Conservation (phyloP, 2,888 invertebrate species). For the Chelonus formosanus region DNA sequence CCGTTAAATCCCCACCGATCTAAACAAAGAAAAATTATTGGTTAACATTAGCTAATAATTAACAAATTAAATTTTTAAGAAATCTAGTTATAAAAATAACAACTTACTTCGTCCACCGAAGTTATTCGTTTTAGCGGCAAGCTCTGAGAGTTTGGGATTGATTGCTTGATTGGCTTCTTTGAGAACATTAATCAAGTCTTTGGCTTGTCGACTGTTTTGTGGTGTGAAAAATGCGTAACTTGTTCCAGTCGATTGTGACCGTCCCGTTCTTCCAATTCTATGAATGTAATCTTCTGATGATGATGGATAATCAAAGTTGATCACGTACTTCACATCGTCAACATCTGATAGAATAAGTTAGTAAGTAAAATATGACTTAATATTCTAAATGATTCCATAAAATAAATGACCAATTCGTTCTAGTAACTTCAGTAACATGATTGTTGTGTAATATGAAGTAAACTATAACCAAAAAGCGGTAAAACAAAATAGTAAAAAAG, state of each 20-base stretch:
- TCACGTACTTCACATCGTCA: slow-evolving; percentile 94
- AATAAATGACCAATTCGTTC: too few species aligned
- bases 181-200: slow-evolving; percentile 87
- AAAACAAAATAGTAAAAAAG: slow-evolving; percentile 8
- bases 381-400: too few species aligned
- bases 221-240: slow-evolving; percentile 96
- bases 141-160: slow-evolving; percentile 84
- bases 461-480: neutral
- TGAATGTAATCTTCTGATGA: slow-evolving; percentile 96
- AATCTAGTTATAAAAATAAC: slow-evolving; percentile 7
- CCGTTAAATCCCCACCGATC: slow-evolving; percentile 56
- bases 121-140: slow-evolving; percentile 75
- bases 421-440: neutral
- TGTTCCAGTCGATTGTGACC: slow-evolving; percentile 86
- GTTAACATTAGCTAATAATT: slow-evolving; percentile 9
- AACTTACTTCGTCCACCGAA: slow-evolving; percentile 65
- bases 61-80: slow-evolving; percentile 8
- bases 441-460: neutral
- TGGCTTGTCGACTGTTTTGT: slow-evolving; percentile 86
- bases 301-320: slow-evolving; percentile 96
- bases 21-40: slow-evolving; percentile 39
- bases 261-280: slow-evolving; percentile 92
- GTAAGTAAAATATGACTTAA: neutral
- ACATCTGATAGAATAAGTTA: slow-evolving; percentile 75
- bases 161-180: slow-evolving; percentile 86